Evolutionary conservation across 2,797 vertebrate genomes (phyloP).

Genomic region (Coilia nasus): DNA sequence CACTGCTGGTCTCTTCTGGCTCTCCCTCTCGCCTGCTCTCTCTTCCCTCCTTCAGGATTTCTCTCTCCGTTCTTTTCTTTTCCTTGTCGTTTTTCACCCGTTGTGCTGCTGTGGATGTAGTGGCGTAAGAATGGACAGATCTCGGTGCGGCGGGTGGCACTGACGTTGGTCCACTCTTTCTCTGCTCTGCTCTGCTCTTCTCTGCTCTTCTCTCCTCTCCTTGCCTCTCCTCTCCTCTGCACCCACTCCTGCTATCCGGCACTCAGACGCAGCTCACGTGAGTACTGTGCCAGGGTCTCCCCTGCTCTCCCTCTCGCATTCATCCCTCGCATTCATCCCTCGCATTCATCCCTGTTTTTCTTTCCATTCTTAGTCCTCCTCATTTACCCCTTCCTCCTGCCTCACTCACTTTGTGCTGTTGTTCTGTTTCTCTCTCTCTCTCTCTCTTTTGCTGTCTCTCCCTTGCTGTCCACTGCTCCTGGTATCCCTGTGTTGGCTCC

Average conservation of each 20-base stretch:
- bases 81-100: background rate
- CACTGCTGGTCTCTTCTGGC: background rate
- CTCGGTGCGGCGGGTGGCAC: constrained; percentile 25
- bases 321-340: background rate
- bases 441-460: background rate
- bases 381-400: background rate
- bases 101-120: constrained; percentile 34
- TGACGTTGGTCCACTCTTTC: constrained; percentile 24
- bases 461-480: background rate
- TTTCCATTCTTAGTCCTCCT: background rate
- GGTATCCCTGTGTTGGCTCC: background rate
- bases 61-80: background rate
- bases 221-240: too few species aligned
- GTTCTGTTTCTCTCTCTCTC: background rate
- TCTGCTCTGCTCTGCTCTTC: constrained; percentile 34
- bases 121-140: constrained; percentile 34
- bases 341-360: background rate
- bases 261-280: constrained; percentile 53
- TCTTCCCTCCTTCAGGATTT: background rate
- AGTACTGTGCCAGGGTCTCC: constrained; percentile 46
- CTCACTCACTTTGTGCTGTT: background rate
- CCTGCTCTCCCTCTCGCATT: constrained; percentile 1
- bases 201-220: constrained; percentile 6
- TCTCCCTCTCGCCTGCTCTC: background rate
- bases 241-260: constrained; percentile 12